Base-by-base conservation (phyloP, 1,140 invertebrate genomes). In the Mizuhopecten yessoensis region DNA sequence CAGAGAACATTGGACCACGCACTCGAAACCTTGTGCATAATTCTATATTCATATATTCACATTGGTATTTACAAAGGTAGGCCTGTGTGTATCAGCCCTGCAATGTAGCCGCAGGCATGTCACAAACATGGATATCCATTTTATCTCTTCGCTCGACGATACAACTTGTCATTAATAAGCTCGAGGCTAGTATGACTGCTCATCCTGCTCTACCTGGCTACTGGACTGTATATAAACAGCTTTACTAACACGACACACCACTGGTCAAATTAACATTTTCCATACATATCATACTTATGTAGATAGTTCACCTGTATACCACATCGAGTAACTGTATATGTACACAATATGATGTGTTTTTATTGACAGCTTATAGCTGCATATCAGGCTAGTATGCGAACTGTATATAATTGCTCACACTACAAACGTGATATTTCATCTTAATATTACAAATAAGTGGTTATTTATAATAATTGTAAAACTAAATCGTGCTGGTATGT, bases 1-100 rank as follows among this genome's bases (percentile, higher is more conserved):
- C 5, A 9, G 23, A 75, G 57, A 75, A 75, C 57, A 75, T 9
- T 75, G 29, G 57, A 3, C 57, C n/a, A 29, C 57, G 11, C 5
- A 75, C 17, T 45, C 9, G 42, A 17, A 7, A 45, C 42, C 1
- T 29, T 75, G 57, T 75, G 57, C 57, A 75, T 75, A 75, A 75
- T 75, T 75, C 57, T 75, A 75, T 75, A 75, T 75, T 75, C 57
- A 75, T 75, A 75, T 75, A 75, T 75, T 75, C 57, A 75, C 57
- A 75, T 29, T 75, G 20, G 57, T 75, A 75, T 75, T 75, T 75
- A 75, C n/a, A 75, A 75, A 75, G n/a, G 57, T 75, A 75, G 57
- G n/a, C 57, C 23, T 75, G 17, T 75, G 29, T 75, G 57, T 29
- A 29, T 75, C 9, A n/a, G 17, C 57, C 57, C 17, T 29, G 57